A percentile compares a stretch with the other conserved stretches of the same genome.
Evolutionary conservation across 2,888 invertebrate genomes (phyloP).

Genomic region (Andrena hattorfiana): DNA sequence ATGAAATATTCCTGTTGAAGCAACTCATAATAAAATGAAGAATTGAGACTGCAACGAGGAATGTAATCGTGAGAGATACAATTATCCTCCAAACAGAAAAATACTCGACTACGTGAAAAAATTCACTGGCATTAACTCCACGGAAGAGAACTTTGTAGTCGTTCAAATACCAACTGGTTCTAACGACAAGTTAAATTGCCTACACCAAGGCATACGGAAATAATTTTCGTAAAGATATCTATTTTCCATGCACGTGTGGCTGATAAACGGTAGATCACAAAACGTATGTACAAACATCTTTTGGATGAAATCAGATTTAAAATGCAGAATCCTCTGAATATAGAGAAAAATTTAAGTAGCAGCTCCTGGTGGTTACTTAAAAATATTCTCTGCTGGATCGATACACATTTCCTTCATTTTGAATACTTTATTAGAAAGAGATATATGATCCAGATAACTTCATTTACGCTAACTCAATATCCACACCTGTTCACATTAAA

Average conservation of each 20-base stretch:
- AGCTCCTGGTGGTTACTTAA: no score
- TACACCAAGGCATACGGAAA: conserved; percentile 12
- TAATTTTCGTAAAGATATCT: not conserved
- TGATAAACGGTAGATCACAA: not conserved
- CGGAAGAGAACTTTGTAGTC: not conserved
- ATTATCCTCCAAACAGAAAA: not conserved
- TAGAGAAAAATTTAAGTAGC: not conserved
- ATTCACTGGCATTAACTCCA: not conserved
- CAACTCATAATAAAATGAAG: no score
- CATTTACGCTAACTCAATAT: no score
- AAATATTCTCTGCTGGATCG: no score
- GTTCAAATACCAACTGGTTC: conserved; percentile 27
- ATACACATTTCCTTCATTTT: no score
- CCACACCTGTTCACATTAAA: no score
- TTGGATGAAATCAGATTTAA: not conserved
- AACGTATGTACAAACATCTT: not conserved
- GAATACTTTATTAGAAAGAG: no score
- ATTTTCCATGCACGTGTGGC: not conserved
- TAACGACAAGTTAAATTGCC: conserved; percentile 14
- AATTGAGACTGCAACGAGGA: not conserved
- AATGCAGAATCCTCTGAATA: not conserved
- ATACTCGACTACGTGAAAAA: not conserved
- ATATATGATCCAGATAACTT: no score
- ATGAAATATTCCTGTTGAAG: no score
- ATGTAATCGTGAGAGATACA: no score